phyloP scores from a whole-genome alignment of 2,888 invertebrate species.

The Cerastoderma edule region DNA sequence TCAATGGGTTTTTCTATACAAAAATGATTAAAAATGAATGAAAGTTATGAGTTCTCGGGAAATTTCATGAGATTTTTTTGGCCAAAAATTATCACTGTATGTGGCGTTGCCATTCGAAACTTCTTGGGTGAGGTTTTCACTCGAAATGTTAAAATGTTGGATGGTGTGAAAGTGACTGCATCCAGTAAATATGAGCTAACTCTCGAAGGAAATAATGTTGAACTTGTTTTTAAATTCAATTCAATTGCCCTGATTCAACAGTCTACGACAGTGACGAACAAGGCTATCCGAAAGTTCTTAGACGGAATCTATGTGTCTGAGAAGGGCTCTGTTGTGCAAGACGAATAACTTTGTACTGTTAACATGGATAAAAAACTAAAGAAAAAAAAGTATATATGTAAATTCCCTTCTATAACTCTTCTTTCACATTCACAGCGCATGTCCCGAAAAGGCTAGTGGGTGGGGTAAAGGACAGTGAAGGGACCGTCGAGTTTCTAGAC shows the following conservation, averaged over 20 bases:
- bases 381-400: not conserved
- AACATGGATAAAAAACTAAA: not conserved
- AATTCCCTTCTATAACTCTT: no score
- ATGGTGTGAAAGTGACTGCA: constrained; percentile 97
- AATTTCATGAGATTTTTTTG: no score
- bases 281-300: constrained; percentile 99
- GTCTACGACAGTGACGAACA: constrained; percentile 99
- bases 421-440: constrained; percentile 30
- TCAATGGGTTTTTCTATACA: no score
- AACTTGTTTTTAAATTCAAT: constrained; percentile 96
- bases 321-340: constrained; percentile 93
- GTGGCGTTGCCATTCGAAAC: constrained; percentile 98
- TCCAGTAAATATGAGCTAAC: constrained; percentile 99
- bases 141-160: constrained; percentile 95
- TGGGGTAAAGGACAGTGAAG: constrained; percentile 41
- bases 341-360: not conserved
- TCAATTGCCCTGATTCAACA: constrained; percentile 98
- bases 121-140: constrained; percentile 99
- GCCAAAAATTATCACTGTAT: no score
- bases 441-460: constrained; percentile 37
- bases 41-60: no score
- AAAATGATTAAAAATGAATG: no score
- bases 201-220: constrained; percentile 97
- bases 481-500: constrained; percentile 43
- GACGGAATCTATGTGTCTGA: constrained; percentile 99